Base-by-base conservation (phyloP, 2,797 vertebrate genomes). In the Clarias laeviceps region DNA sequence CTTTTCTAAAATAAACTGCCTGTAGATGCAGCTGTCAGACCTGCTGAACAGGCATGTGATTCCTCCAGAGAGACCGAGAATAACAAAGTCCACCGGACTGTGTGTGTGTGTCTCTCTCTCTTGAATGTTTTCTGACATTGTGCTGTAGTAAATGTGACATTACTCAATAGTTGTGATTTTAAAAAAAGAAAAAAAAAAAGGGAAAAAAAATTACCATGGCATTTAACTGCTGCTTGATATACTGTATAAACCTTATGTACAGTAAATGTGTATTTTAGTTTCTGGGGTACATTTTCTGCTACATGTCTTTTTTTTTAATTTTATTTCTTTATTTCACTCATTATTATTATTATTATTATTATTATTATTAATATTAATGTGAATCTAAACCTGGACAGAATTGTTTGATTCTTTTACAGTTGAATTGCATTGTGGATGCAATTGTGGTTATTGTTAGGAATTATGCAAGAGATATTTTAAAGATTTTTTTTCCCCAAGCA, bases 1-100 rank as follows among this genome's bases (percentile, higher is more conserved):
- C 87, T 84, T 88, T 82, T 89, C 69, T 81, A 79, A 64, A 84
- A 61, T 77, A 74, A 59, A 81, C 78, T 59, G 59, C 59, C 83
- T 86, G 69, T 81, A 84, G 5, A 73, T 73, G 65, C 82, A 86
- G 82, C 82, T 82, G 77, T 61, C 45, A 57, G 72, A 76, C 40
- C 78, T 80, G 81, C 83, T 78, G 83, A 84, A 84, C 22, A 57
- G 50, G 78, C 77, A 73, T 56, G 68, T 80, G 83, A 86, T 85
- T 84, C 66, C 59, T 66, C 79, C 76, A 77, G 27, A 20, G 65
- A 54, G 54, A 50, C 65, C 72, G 20, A 73, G 56, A 85, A 20
- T 24, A 24, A 70, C 20, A 77, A 34, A 34, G 59, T 84, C 77
- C 78, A 62, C 81, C 80, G 84, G 64, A 68, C 50, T 7, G 22